Base-by-base conservation (phyloP, 2,888 invertebrate species). In the Nudaria mundana region DNA sequence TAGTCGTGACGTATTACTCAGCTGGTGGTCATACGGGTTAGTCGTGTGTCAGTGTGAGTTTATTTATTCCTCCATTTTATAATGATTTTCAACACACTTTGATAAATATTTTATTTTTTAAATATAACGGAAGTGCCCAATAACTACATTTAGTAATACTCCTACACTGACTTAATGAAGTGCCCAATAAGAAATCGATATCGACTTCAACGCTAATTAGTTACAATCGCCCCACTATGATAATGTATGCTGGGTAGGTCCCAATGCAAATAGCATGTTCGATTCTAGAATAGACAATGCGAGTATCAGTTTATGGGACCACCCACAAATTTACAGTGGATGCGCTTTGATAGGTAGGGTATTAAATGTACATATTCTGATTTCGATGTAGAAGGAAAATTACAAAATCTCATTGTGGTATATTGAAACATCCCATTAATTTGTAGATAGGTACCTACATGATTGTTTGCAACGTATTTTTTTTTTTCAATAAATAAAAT, bases 1-100 rank as follows among this genome's bases (percentile, higher is more conserved):
- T 82, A 81, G 78, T 79, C 75, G 86, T 88, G 88, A 88, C 86
- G 88, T 88, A 88, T 88, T 88, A 86, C 83, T 76, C 66, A 67
- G 66, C 71, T 73, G 72, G 76, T 80, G 73, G 72, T 82, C 79
- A 81, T 71, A 76, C 71, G 79, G 81, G 77, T 73, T 82, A 74
- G 75, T 76, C 70, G 71, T 55, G 49, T 50, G 35, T 57, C 49
- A 48, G 63, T 70, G 52, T 48, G 59, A 62, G 50, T 61, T 63
- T 55, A 66, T 66, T 55, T 62, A 62, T 63, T 60, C 49, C 60
- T 63, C 50, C 48, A 52, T 52, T 63, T 56, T 50, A 56, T 49
- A 52, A 51, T 39, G 32, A 41, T 48, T 55, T 40, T 32, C 40
- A 48, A n/a, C n/a, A n/a, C n/a, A n/a, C n/a, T n/a, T n/a, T n/a